phyloP scores from a whole-genome alignment of 2,888 invertebrate species.

The Lasius platythorax region DNA sequence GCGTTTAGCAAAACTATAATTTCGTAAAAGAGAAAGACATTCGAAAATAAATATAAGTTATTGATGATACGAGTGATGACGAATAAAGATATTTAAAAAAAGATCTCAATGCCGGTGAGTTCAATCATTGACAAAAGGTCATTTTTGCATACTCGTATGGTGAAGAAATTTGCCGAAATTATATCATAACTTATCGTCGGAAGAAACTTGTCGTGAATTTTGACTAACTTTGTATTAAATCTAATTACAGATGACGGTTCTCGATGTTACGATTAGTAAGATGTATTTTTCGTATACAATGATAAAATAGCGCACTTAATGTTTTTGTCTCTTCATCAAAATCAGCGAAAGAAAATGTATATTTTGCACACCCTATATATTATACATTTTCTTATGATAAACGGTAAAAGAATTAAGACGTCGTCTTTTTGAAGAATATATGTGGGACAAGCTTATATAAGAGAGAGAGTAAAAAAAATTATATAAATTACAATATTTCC shows the following conservation, averaged over 20 bases:
- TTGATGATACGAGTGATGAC: background rate
- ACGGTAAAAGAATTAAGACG: no score
- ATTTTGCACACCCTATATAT: background rate
- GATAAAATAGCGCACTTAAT: background rate
- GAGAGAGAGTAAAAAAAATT: background rate
- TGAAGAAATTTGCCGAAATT: background rate
- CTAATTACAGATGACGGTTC: background rate
- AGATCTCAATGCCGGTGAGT: background rate
- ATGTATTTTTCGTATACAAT: background rate
- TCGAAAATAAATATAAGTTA: background rate
- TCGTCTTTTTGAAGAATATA: no score
- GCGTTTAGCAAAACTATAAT: background rate
- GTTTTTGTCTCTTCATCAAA: background rate
- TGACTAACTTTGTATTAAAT: background rate
- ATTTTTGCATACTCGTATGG: background rate
- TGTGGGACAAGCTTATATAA: background rate
- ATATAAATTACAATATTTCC: background rate
- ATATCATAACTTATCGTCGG: background rate
- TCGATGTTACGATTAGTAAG: background rate
- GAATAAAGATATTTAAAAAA: constrained; percentile 11
- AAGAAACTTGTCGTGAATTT: background rate
- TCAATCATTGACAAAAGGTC: background rate
- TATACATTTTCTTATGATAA: background rate
- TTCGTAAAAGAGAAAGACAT: background rate
- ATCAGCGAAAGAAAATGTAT: background rate